These are phyloP conservation scores for Yoshiicerus persimilis DNA, from an alignment of 1,140 invertebrate species.

Conservation along the genomic window DNA sequence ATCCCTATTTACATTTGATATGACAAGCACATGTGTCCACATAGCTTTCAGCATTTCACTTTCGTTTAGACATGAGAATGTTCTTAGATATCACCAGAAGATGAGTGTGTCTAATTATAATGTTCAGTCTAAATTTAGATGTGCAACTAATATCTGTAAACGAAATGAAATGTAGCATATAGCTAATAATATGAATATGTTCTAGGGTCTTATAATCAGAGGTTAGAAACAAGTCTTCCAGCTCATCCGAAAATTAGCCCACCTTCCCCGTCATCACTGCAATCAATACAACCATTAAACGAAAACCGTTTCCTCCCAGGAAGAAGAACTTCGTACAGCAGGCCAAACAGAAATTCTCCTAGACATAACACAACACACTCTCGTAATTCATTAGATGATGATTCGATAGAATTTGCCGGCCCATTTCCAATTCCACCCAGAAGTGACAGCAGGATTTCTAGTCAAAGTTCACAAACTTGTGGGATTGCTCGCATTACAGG, in stretches of 20 bases:
- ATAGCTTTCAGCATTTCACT: neutral
- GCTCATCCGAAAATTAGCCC: neutral
- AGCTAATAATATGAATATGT: neutral
- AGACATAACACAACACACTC: neutral
- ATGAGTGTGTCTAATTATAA: neutral
- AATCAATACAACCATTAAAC: neutral
- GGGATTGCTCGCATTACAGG: slow-evolving; percentile 41
- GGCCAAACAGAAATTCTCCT: neutral
- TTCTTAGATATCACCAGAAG: neutral
- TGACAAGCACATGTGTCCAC: neutral
- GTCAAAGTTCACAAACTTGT: slow-evolving; percentile 33
- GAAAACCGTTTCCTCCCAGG: neutral
- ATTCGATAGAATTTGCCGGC: neutral
- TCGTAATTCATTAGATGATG: neutral
- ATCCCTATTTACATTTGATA: neutral
- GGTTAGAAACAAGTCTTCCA: neutral
- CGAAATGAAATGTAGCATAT: neutral
- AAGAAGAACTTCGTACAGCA: neutral
- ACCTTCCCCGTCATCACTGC: neutral
- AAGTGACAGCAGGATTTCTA: neutral
- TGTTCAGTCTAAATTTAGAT: neutral
- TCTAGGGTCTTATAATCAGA: neutral
- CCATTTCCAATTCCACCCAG: neutral
- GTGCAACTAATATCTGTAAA: neutral
- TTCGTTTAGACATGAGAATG: neutral